Conservation (phyloP, 1,140 invertebrate genomes). For the Rhagoletis pomonella region DNA sequence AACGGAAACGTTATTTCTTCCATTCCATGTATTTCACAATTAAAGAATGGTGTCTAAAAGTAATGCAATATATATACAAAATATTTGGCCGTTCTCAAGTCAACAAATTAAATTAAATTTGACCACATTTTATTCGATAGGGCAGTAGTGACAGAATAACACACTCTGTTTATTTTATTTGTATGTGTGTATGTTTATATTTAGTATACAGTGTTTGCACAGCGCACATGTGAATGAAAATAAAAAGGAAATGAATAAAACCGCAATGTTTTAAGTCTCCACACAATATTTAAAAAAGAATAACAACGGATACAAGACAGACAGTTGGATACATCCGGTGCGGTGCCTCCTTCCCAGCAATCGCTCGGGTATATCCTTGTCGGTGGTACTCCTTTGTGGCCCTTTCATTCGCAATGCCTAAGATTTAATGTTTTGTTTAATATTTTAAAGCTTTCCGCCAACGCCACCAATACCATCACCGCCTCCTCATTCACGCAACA, state of each 20-base stretch:
- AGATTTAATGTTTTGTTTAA: neutral
- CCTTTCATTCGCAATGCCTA: neutral
- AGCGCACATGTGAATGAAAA: neutral
- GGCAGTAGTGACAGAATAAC: too few species aligned
- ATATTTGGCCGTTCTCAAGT: neutral
- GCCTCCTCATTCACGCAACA: neutral
- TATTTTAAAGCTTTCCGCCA: slow-evolving; percentile 9
- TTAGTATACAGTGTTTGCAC: neutral
- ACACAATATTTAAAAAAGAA: slow-evolving; percentile 26
- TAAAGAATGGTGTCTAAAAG: too few species aligned
- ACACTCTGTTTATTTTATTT: neutral
- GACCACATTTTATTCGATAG: neutral
- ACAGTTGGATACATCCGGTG: slow-evolving; percentile 40
- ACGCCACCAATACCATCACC: neutral
- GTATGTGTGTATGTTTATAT: too few species aligned
- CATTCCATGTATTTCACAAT: neutral
- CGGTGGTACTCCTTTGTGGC: neutral
- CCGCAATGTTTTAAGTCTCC: slow-evolving; percentile 19
- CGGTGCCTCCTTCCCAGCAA: neutral
- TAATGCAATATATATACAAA: neutral
- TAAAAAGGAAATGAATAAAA: neutral
- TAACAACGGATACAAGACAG: slow-evolving; percentile 31
- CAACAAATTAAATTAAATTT: slow-evolving; percentile 31
- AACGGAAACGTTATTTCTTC: neutral
- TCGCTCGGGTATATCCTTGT: neutral